Evolutionary conservation across 2,888 invertebrate species (phyloP), one percentile per base, ranked within the genome.

Genomic region (Cosmia trapezina): DNA sequence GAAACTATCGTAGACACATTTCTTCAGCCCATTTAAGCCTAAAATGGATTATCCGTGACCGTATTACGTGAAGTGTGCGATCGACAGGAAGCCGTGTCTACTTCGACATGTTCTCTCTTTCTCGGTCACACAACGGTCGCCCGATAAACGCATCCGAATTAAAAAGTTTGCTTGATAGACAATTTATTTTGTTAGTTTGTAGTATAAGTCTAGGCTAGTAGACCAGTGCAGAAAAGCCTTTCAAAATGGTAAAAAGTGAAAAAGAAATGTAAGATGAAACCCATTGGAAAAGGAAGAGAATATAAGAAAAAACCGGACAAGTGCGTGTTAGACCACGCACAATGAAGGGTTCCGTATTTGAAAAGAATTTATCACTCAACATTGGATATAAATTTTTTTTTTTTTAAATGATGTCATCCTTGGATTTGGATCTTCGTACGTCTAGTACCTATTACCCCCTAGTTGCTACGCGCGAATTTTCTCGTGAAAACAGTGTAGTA

Each of bases 51-150:
- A 86, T 56, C 85, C 75, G 78, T 86, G 86, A 87, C 88, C 85
- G 88, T 87, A 83, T 85, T 85, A 85, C 78, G 67, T 65, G 72
- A 76, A 73, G 73, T 67, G 70, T 76, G 79, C 66, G 76, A 69
- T 74, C 59, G 69, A 78, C 87, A 89, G 89, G 90, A 89, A 89
- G 84, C 87, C 80, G 43, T 88, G 82, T 68, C 59, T 62, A 77
- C 85, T 28, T 87, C 60, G 67, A 76, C 76, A 75, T 74, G 64
- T 84, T 83, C n/a, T n/a, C n/a, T n/a, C n/a, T n/a, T n/a, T n/a
- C 70, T 84, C 85, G 90, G 90, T 86, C 89, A 86, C 17, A 61
- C 87, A 89, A 89, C 90, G 89, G 90, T 89, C 56, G 78, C 9
- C 67, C 85, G 80, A 83, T 82, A 78, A 77, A 81, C 65, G 37